phyloP scores from a whole-genome alignment of 1,140 invertebrate genomes.

The Penaeus chinensis region DNA sequence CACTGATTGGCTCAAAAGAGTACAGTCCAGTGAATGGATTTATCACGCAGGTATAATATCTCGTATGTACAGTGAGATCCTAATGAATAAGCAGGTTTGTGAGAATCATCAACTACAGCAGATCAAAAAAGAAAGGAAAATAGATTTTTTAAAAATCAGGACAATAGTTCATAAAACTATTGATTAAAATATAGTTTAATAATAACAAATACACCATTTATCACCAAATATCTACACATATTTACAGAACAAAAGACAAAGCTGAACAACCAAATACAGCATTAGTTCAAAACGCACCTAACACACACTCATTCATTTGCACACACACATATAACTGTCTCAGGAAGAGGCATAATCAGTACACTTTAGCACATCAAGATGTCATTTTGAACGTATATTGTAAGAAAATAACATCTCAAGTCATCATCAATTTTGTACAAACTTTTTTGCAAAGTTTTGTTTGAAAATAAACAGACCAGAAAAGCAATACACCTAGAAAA shows the following conservation, averaged over 20 bases:
- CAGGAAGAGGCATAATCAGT: neutral
- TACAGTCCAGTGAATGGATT: slow-evolving; percentile 18
- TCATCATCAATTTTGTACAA: slow-evolving; percentile 11
- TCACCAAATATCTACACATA: slow-evolving; percentile 49
- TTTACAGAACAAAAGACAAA: slow-evolving; percentile 42
- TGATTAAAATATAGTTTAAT: slow-evolving; percentile 24
- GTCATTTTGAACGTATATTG: neutral
- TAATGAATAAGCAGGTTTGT: slow-evolving; percentile 35
- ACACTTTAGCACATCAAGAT: slow-evolving; percentile 2
- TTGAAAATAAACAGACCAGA: slow-evolving; percentile 41
- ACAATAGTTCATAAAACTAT: slow-evolving; percentile 23
- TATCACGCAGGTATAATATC: slow-evolving; percentile 37
- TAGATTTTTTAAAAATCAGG: neutral
- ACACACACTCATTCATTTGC: slow-evolving; percentile 4
- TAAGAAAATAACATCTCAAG: slow-evolving; percentile 43
- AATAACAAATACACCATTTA: slow-evolving; percentile 34
- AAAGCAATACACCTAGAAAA: slow-evolving; percentile 1
- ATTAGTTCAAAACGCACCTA: slow-evolving; percentile 15
- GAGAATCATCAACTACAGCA: slow-evolving; percentile 54
- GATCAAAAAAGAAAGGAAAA: neutral
- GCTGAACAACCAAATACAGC: slow-evolving; percentile 33
- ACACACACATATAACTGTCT: neutral
- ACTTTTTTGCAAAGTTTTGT: neutral
- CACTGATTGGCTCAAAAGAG: slow-evolving; percentile 19
- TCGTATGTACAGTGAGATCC: slow-evolving; percentile 49